Percentiles rank a stretch among this genome's conserved stretches.
Evolutionary conservation across 2,888 invertebrate species (phyloP).

Genomic region (Eupithecia dodoneata): DNA sequence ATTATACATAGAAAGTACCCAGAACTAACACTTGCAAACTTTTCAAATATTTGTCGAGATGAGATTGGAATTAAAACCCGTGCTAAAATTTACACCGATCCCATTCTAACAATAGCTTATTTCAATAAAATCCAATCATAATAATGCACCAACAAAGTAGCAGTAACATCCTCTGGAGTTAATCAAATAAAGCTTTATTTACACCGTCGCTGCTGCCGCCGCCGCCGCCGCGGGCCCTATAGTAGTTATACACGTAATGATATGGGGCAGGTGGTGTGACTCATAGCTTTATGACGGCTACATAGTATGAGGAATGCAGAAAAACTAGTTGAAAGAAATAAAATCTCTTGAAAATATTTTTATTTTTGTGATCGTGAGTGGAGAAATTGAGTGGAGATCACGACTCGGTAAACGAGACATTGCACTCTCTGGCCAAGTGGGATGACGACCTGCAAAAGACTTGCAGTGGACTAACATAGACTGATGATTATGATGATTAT

Average conservation of each 20-base stretch:
- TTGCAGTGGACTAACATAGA: too few species aligned
- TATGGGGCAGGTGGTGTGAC: conserved; percentile 59
- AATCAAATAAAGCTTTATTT: conserved; percentile 53
- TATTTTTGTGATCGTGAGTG: neutral
- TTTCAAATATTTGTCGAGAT: too few species aligned
- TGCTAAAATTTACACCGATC: neutral
- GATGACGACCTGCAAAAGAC: too few species aligned
- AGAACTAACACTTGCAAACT: too few species aligned
- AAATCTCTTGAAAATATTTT: neutral
- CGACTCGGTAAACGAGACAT: too few species aligned
- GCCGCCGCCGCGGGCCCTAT: conserved; percentile 41
- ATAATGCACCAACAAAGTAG: conserved; percentile 19
- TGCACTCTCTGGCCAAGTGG: too few species aligned
- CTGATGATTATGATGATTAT: too few species aligned
- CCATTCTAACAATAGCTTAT: neutral
- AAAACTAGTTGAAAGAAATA: neutral
- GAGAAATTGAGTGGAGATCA: too few species aligned
- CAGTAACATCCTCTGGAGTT: conserved; percentile 41
- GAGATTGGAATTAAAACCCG: neutral
- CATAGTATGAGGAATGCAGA: conserved; percentile 9
- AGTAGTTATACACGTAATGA: conserved; percentile 48
- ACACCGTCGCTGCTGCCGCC: conserved; percentile 33
- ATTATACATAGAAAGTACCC: too few species aligned
- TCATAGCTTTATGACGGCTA: conserved; percentile 51
- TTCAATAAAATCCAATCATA: conserved; percentile 26